A percentile compares a stretch with the other conserved stretches of the same genome.
These are phyloP conservation scores for Drosophila niveifrons DNA, from an alignment of 2,888 invertebrate species.

Conservation along the genomic window DNA sequence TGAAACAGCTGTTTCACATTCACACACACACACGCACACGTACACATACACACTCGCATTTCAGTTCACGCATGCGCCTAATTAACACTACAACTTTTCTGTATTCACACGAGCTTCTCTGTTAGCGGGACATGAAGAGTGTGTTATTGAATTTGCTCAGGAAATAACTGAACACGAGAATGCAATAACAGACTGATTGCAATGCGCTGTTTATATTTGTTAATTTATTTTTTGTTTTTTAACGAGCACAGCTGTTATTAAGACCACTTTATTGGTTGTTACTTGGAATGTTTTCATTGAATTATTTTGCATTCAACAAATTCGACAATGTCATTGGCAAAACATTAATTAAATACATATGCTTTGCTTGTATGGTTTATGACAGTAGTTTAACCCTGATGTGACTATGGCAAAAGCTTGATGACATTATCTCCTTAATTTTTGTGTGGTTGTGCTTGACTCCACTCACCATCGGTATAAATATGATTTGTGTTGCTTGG, in stretches of 20 bases:
- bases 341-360: neutral
- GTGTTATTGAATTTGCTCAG: conserved; percentile 1
- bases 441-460: neutral
- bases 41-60: neutral
- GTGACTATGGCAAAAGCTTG: neutral
- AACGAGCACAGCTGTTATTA: too few species aligned
- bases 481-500: conserved; percentile 85
- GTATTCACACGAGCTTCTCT: neutral
- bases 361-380: neutral
- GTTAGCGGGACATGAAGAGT: neutral
- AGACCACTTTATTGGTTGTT: too few species aligned
- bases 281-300: too few species aligned
- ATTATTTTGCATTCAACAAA: neutral
- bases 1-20: too few species aligned
- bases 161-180: neutral
- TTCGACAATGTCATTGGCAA: neutral
- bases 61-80: neutral
- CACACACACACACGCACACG: neutral
- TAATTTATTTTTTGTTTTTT: too few species aligned
- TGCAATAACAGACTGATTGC: neutral
- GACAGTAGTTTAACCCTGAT: neutral
- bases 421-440: neutral
- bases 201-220: neutral
- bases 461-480: conserved; percentile 85
- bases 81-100: conserved; percentile 8